phyloP scores from a whole-genome alignment of 1,140 invertebrate species.

The Cotesia typhae region DNA sequence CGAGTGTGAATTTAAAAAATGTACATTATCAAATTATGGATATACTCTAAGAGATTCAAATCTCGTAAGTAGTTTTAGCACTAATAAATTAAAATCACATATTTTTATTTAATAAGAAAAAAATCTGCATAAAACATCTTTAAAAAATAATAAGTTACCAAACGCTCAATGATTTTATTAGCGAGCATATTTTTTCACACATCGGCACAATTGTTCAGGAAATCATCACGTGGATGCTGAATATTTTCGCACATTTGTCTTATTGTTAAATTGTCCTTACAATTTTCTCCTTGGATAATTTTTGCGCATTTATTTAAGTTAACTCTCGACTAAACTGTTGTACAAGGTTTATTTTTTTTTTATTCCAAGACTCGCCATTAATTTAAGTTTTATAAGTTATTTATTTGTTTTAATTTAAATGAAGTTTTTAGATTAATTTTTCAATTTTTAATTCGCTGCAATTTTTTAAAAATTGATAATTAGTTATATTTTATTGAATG shows the following conservation, averaged over 20 bases:
- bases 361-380: no score
- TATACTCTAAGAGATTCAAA: no score
- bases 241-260: conserved; percentile 31
- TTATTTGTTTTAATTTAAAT: no score
- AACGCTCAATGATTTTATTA: conserved; percentile 26
- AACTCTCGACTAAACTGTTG: conserved; percentile 17
- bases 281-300: conserved; percentile 31
- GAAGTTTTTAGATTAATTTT: no score
- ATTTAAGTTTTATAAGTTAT: no score
- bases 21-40: not conserved
- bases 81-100: not conserved
- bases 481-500: no score
- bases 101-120: no score
- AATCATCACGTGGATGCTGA: conserved; percentile 4
- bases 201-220: conserved; percentile 25
- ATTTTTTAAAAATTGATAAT: no score
- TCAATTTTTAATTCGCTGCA: no score
- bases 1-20: not conserved
- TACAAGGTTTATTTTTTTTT: conserved; percentile 17
- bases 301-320: not conserved
- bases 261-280: conserved; percentile 17
- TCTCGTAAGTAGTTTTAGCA: no score
- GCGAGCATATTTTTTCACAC: conserved; percentile 29
- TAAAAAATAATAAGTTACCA: not conserved
- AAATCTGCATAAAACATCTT: no score